Evolutionary conservation across 1,140 invertebrate genomes (phyloP).

Genomic region (Acromyrmex charruanus): DNA sequence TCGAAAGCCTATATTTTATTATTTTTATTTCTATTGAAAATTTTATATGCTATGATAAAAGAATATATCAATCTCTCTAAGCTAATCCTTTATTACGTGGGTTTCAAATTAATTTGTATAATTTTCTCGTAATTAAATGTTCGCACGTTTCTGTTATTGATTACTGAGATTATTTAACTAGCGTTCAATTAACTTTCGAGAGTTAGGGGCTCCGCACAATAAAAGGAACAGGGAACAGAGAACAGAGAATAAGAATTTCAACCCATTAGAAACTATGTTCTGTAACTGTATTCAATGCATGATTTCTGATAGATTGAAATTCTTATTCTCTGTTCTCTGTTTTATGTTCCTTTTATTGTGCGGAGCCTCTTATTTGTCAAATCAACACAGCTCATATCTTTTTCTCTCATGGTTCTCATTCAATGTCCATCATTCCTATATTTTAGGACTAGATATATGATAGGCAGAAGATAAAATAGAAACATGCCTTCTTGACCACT

Average conservation of each 20-base stretch:
- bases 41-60: neutral
- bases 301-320: too few relatives aligned
- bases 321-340: too few relatives aligned
- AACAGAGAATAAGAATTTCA: too few relatives aligned
- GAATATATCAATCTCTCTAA: neutral
- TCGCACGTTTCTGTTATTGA: slow-evolving; percentile 11
- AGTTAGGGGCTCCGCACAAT: neutral
- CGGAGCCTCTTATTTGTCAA: neutral
- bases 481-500: slow-evolving; percentile 47
- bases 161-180: slow-evolving; percentile 49
- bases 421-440: slow-evolving; percentile 40
- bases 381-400: neutral
- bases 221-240: too few relatives aligned
- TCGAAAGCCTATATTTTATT: neutral
- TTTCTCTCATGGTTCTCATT: slow-evolving; percentile 11
- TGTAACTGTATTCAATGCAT: too few relatives aligned
- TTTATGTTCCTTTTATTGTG: too few relatives aligned
- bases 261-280: too few relatives aligned
- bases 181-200: slow-evolving; percentile 62
- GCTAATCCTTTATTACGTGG: neutral
- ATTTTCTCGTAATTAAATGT: slow-evolving; percentile 46
- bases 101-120: neutral
- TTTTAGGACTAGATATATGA: slow-evolving; percentile 10
- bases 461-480: slow-evolving; percentile 60
- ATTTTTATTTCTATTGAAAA: slow-evolving; percentile 13